A percentile compares a stretch with the other conserved stretches of the same genome.
These are phyloP conservation scores for Intellagama lesueurii DNA, from an alignment of 2,797 vertebrate genomes.

Conservation along the genomic window DNA sequence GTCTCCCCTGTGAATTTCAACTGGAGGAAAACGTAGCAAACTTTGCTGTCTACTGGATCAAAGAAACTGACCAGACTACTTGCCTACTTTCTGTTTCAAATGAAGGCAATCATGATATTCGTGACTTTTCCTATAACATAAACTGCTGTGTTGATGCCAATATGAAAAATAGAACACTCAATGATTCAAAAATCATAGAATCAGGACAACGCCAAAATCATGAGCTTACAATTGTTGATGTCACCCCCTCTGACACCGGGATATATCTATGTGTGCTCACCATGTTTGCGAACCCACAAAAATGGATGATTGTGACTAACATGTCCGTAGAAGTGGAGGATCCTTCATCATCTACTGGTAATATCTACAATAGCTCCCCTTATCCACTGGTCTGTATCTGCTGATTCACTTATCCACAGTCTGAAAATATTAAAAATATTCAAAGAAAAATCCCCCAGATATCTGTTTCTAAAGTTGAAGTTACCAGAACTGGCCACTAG, in stretches of 20 bases:
- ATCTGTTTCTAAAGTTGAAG: too few species aligned
- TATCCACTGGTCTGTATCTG: too few species aligned
- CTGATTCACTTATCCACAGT: too few species aligned
- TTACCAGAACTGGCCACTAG: too few species aligned
- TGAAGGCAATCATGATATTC: fast-evolving
- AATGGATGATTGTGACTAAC: constrained; percentile 33
- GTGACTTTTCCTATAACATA: background rate
- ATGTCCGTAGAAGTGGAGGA: constrained; percentile 1
- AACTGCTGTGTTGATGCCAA: constrained; percentile 30
- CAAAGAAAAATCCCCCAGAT: too few species aligned
- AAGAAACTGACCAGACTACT: background rate
- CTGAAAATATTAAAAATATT: too few species aligned
- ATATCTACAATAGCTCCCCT: too few species aligned
- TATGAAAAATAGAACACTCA: background rate
- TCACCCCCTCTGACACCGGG: constrained; percentile 23
- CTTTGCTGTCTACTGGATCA: constrained; percentile 48
- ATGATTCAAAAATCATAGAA: fast-evolving
- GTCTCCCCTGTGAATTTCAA: constrained; percentile 28
- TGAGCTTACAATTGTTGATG: constrained; percentile 12
- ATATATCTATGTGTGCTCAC: constrained; percentile 44
- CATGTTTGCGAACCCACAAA: fast-evolving
- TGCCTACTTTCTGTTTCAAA: constrained; percentile 42
- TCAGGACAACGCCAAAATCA: fast-evolving
- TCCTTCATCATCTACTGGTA: background rate
- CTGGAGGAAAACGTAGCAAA: fast-evolving